phyloP scores from a whole-genome alignment of 2,888 invertebrate species.

The Sphaeridia pumilis region DNA sequence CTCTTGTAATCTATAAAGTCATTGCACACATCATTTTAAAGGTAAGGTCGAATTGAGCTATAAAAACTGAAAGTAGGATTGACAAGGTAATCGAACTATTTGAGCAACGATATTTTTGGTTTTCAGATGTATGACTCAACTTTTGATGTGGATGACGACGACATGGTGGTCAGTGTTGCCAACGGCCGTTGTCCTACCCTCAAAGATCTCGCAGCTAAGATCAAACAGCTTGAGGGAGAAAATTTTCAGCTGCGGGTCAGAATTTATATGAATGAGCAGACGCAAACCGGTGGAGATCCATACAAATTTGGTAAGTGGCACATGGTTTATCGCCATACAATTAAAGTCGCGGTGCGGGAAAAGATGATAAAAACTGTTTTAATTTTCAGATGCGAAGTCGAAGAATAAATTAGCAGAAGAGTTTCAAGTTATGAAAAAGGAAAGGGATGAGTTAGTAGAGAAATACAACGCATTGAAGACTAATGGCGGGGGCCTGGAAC shows the following conservation, averaged over 20 bases:
- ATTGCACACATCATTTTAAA: no score
- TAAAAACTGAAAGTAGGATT: no score
- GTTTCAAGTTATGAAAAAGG: constrained; percentile 8
- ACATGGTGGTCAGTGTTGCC: background rate
- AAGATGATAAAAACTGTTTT: no score
- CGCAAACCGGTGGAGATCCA: constrained; percentile 16
- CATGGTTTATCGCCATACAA: background rate
- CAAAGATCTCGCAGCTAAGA: constrained; percentile 28
- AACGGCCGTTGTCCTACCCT: constrained; percentile 22
- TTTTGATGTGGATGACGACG: constrained; percentile 7
- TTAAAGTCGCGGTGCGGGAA: no score
- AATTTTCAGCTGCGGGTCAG: constrained; percentile 31
- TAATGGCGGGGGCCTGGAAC: background rate
- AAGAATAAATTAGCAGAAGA: constrained; percentile 13
- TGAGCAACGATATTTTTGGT: no score
- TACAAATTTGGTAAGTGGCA: constrained; percentile 10
- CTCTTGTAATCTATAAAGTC: no score
- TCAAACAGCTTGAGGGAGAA: constrained; percentile 29
- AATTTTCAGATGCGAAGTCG: constrained; percentile 6
- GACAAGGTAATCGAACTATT: no score
- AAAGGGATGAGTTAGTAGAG: constrained; percentile 4
- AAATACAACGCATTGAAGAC: background rate
- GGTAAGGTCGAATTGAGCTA: no score
- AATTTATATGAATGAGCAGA: constrained; percentile 28
- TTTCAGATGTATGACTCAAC: no score